A percentile compares a stretch with the other conserved stretches of the same genome.
phyloP scores from a whole-genome alignment of 2,797 vertebrate species.

The Prionace glauca region DNA sequence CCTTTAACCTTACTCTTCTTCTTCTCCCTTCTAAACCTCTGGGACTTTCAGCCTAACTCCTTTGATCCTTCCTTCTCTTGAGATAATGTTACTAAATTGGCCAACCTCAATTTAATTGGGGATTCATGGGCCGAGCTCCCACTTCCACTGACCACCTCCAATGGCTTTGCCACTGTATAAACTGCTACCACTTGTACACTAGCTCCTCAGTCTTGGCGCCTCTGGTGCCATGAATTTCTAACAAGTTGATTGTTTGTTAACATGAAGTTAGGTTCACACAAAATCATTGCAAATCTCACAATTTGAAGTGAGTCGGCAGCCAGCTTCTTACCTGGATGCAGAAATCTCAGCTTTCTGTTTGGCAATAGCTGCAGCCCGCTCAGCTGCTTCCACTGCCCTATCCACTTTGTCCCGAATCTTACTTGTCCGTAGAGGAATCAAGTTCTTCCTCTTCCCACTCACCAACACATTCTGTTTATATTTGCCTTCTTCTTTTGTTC shows the following conservation, averaged over 20 bases:
- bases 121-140: background rate
- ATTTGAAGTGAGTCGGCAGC: background rate
- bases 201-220: background rate
- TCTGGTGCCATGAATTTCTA: background rate
- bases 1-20: too few species aligned
- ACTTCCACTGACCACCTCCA: background rate
- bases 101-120: background rate
- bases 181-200: background rate
- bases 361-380: slow-evolving; percentile 79
- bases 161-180: background rate
- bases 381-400: slow-evolving; percentile 79
- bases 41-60: too few species aligned
- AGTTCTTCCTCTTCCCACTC: slow-evolving; percentile 94
- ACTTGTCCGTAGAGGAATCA: slow-evolving; percentile 89
- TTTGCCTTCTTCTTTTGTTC: slow-evolving; percentile 96
- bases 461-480: slow-evolving; percentile 95
- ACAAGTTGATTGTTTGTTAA: background rate
- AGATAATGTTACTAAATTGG: background rate
- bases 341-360: slow-evolving; percentile 91
- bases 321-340: slow-evolving; percentile 74
- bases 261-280: background rate
- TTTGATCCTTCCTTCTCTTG: background rate
- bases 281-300: background rate
- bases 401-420: slow-evolving; percentile 98
- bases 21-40: background rate